A percentile compares a stretch with the other conserved stretches of the same genome.
Conservation (phyloP, 2,888 invertebrate genomes). For the Macropis europaea region DNA sequence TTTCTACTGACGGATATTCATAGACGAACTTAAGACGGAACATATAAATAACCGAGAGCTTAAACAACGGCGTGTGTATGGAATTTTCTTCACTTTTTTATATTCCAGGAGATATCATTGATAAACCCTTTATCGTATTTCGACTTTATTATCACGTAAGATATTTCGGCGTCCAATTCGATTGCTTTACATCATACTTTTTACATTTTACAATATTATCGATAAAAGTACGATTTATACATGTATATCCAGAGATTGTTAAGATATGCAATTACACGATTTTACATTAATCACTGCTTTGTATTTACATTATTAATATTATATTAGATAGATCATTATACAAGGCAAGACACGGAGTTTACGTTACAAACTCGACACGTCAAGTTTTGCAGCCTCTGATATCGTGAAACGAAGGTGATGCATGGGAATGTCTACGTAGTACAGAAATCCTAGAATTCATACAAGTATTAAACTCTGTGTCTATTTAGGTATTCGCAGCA, state of each 20-base stretch:
- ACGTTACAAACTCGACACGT: conserved; percentile 66
- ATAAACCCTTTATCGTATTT: conserved; percentile 29
- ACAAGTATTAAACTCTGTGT: conserved; percentile 64
- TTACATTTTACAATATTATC: conserved; percentile 50
- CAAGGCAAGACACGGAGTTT: conserved; percentile 61
- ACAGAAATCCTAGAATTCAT: conserved; percentile 60
- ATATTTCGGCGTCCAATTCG: conserved; percentile 43
- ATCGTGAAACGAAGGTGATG: conserved; percentile 59
- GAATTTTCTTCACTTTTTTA: conserved; percentile 48
- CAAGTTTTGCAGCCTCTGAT: conserved; percentile 64
- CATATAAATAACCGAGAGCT: conserved; percentile 63
- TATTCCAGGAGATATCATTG: conserved; percentile 32
- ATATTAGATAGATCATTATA: conserved; percentile 50
- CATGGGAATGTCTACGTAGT: conserved; percentile 62
- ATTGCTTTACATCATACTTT: conserved; percentile 43
- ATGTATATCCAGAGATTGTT: conserved; percentile 42
- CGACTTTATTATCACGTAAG: conserved; percentile 30
- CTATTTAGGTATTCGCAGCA: conserved; percentile 63
- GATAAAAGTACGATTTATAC: conserved; percentile 36
- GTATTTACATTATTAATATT: conserved; percentile 41
- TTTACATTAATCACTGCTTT: conserved; percentile 44
- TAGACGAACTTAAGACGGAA: conserved; percentile 61
- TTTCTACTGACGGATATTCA: conserved; percentile 67
- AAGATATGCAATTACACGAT: conserved; percentile 42
- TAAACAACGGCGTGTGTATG: conserved; percentile 43